Evolutionary conservation across 2,888 invertebrate species (phyloP).

Genomic region (Caenorhabditis panamensis): DNA sequence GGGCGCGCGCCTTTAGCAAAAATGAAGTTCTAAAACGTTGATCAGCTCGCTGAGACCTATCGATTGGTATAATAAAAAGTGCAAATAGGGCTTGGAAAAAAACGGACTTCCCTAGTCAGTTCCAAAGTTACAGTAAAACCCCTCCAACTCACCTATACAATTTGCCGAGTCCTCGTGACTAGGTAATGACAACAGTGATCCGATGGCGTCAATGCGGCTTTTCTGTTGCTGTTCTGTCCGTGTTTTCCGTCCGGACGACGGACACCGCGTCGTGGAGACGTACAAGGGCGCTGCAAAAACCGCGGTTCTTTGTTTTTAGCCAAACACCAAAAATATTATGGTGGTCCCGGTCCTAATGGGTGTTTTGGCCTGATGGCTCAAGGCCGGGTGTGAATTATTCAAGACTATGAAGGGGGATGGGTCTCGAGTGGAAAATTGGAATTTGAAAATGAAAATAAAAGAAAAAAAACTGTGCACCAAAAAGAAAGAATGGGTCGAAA

Average conservation of each 20-base stretch:
- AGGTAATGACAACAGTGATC: slow-evolving; percentile 47
- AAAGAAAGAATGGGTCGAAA: neutral
- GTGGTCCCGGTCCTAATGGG: neutral
- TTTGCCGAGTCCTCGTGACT: slow-evolving; percentile 31
- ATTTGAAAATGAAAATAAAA: too few species aligned
- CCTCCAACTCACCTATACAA: slow-evolving; percentile 15
- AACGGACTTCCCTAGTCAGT: too few species aligned
- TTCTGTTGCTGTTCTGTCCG: slow-evolving; percentile 17
- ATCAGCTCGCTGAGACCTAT: too few species aligned
- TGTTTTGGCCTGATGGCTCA: neutral
- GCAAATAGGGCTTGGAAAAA: too few species aligned
- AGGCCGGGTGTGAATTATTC: neutral
- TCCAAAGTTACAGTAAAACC: neutral
- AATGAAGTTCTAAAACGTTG: too few species aligned
- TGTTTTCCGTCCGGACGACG: slow-evolving; percentile 31
- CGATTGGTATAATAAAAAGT: too few species aligned
- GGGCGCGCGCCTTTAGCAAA: too few species aligned
- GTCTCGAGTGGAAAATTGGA: slow-evolving; percentile 4
- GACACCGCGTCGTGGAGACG: slow-evolving; percentile 59
- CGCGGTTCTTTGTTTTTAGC: slow-evolving; percentile 5
- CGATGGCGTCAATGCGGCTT: slow-evolving; percentile 43
- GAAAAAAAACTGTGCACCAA: neutral
- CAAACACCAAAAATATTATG: neutral
- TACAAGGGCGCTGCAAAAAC: slow-evolving; percentile 48
- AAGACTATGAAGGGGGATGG: slow-evolving; percentile 3